phyloP scores from a whole-genome alignment of 2,797 vertebrate species.

The Sebastes kiyomatsui region DNA sequence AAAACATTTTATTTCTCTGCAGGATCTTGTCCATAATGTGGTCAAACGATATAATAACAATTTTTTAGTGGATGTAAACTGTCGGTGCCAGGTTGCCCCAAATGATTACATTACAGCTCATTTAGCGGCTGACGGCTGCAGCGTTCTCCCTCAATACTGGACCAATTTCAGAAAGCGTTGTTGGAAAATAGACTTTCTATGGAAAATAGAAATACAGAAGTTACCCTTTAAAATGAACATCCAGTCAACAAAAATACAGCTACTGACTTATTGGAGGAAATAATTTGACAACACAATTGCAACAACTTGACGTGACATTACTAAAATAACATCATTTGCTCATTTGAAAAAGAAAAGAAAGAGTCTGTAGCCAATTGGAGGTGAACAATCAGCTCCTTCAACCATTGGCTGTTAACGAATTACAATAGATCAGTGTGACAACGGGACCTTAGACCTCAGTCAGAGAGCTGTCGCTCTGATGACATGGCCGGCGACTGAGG shows the following conservation, averaged over 20 bases:
- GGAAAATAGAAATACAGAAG: too few species aligned
- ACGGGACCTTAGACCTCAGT: constrained; percentile 66
- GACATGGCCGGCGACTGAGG: constrained; percentile 55
- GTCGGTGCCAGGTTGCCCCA: too few species aligned
- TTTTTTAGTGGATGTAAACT: too few species aligned
- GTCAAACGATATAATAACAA: too few species aligned
- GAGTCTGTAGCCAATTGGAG: background rate
- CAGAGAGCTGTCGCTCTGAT: constrained; percentile 65
- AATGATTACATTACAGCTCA: too few species aligned
- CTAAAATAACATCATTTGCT: background rate
- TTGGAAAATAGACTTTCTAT: too few species aligned
- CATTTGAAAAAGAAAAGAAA: background rate
- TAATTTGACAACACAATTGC: constrained; percentile 8
- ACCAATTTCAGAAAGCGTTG: too few species aligned
- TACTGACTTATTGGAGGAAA: constrained; percentile 1
- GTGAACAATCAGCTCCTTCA: constrained; percentile 43
- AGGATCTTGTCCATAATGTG: too few species aligned
- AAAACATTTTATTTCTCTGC: too few species aligned
- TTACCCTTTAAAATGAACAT: background rate
- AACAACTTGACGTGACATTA: background rate
- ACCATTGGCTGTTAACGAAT: constrained; percentile 35
- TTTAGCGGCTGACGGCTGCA: too few species aligned
- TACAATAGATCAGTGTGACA: constrained; percentile 61
- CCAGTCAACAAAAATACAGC: constrained; percentile 6
- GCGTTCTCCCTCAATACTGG: too few species aligned